phyloP scores from a whole-genome alignment of 2,113 vertebrate genomes.

The Hypocryptadius cinnamomeus region DNA sequence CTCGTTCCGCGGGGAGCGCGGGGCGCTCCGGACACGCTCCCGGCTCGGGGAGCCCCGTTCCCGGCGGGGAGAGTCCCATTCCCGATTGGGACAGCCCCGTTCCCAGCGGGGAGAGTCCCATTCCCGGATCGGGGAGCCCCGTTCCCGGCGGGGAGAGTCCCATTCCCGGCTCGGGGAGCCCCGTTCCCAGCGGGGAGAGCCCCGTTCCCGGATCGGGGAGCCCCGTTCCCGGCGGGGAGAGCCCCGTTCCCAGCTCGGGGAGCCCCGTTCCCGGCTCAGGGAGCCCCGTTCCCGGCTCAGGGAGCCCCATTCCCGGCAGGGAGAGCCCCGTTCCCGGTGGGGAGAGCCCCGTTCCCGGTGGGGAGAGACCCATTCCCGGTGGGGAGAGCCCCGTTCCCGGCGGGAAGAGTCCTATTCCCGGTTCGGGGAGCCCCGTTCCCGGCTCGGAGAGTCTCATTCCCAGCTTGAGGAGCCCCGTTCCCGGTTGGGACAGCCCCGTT shows the following conservation, averaged over 20 bases:
- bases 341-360: accelerated
- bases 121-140: accelerated
- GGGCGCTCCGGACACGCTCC: neutral
- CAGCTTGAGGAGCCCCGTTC: no score
- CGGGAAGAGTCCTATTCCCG: no score
- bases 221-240: accelerated
- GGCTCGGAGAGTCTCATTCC: accelerated
- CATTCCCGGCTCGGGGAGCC: accelerated
- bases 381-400: neutral
- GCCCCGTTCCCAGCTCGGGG: accelerated
- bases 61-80: accelerated
- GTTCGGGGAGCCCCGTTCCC: no score
- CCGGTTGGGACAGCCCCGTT: no score
- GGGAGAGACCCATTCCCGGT: neutral
- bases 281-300: accelerated
- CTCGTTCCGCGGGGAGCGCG: neutral
- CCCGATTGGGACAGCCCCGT: accelerated
- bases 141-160: accelerated
- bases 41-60: neutral
- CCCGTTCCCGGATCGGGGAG: accelerated
- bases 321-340: no score
- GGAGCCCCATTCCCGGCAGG: neutral
- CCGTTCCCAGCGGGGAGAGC: accelerated
- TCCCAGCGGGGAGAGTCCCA: accelerated
- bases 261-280: no score